Percentiles rank a stretch among this genome's conserved stretches.
Conservation (phyloP, 2,113 vertebrate species). For the Lampris incognitus region DNA sequence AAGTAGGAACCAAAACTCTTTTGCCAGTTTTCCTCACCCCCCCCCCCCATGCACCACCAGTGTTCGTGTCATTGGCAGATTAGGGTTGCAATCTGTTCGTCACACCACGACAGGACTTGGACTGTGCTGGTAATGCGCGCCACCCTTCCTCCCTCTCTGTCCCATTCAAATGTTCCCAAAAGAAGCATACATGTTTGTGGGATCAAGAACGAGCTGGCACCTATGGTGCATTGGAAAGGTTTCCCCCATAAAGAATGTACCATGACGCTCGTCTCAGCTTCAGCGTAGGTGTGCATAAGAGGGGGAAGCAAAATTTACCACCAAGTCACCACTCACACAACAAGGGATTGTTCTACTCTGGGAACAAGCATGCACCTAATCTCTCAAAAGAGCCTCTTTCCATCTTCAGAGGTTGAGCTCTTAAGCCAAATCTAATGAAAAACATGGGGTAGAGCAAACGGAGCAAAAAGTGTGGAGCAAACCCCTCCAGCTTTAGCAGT, state of each 20-base stretch:
- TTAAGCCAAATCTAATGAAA: slow-evolving; percentile 47
- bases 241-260: neutral
- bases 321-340: neutral
- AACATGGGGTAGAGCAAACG: neutral
- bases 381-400: slow-evolving; percentile 14
- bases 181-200: neutral
- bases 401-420: slow-evolving; percentile 15
- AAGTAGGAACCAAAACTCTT: slow-evolving; percentile 54
- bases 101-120: slow-evolving; percentile 20
- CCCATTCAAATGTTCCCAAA: slow-evolving; percentile 6
- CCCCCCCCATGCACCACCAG: slow-evolving; percentile 15
- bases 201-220: neutral
- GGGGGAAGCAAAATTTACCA: neutral
- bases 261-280: neutral
- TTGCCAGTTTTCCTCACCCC: slow-evolving; percentile 30
- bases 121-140: slow-evolving; percentile 22
- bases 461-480: slow-evolving; percentile 14
- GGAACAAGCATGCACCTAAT: slow-evolving; percentile 21
- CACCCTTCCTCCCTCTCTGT: neutral
- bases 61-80: slow-evolving; percentile 33
- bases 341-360: neutral
- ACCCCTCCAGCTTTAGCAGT: slow-evolving; percentile 1
- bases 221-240: neutral
- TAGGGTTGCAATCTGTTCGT: slow-evolving; percentile 40
- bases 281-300: neutral